phyloP scores from a whole-genome alignment of 37 sponge, comb jelly and placozoan species.

The Hexactinellida sp. region DNA sequence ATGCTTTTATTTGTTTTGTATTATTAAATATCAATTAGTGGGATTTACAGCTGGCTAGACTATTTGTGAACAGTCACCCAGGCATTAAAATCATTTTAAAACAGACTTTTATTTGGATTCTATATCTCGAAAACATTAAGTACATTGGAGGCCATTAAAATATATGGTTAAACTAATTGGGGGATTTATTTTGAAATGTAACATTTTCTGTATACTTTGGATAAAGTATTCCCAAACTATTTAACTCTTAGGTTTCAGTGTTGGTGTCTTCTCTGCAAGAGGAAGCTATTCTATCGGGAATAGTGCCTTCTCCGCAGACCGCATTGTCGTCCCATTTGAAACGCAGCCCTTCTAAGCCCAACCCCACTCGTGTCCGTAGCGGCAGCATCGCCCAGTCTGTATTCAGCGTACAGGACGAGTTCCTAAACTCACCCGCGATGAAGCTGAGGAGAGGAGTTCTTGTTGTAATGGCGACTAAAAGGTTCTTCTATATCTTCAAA shows the following conservation, averaged over 20 bases:
- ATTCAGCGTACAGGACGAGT: neutral
- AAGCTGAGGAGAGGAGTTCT: neutral
- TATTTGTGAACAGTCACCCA: neutral
- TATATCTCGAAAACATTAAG: too few relatives aligned
- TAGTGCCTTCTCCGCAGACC: neutral
- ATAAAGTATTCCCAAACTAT: neutral
- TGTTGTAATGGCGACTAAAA: neutral
- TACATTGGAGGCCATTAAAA: too few relatives aligned
- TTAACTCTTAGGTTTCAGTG: neutral
- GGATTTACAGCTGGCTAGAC: neutral
- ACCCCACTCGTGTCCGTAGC: neutral
- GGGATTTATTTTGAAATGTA: too few relatives aligned
- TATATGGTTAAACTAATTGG: too few relatives aligned
- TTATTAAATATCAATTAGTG: neutral
- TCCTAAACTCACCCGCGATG: neutral
- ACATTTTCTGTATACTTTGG: too few relatives aligned
- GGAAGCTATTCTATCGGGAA: neutral
- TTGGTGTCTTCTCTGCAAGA: neutral
- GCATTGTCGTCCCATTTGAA: neutral
- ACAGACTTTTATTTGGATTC: too few relatives aligned
- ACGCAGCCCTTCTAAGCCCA: neutral
- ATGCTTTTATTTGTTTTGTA: neutral
- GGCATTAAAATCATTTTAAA: too few relatives aligned
- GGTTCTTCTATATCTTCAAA: neutral
- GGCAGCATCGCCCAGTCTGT: constrained; percentile 10